Conservation (phyloP, 1,140 invertebrate species). For the Harpegnathos saltator region DNA sequence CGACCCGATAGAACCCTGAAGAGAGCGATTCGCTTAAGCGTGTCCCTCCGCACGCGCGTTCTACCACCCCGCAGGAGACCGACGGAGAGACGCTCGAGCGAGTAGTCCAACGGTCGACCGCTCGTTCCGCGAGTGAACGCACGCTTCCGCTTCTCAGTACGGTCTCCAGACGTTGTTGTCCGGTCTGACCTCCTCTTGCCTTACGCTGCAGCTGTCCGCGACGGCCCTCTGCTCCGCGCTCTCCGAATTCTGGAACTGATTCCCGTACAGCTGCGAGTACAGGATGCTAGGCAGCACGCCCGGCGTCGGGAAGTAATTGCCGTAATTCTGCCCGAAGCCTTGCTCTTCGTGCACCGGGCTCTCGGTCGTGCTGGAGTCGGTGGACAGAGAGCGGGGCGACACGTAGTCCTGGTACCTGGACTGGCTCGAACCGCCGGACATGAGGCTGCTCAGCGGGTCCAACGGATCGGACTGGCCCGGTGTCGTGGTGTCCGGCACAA, state of each 20-base stretch:
- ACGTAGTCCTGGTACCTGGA: constrained; percentile 84
- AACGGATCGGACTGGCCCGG: constrained; percentile 88
- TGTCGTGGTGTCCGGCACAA: constrained; percentile 91
- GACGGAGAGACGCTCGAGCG: neutral
- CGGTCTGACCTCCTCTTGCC: constrained; percentile 85
- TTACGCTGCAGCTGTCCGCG: constrained; percentile 82
- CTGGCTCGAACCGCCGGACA: constrained; percentile 83
- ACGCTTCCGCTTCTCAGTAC: constrained; percentile 75
- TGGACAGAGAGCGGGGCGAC: constrained; percentile 90
- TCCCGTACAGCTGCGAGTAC: constrained; percentile 93
- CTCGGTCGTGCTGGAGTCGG: constrained; percentile 93
- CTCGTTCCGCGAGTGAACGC: constrained; percentile 25
- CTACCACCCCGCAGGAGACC: neutral
- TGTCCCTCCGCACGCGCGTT: constrained; percentile 18
- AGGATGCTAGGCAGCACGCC: constrained; percentile 91
- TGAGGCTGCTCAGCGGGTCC: constrained; percentile 91
- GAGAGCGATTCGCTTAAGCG: constrained; percentile 16
- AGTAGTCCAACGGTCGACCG: neutral
- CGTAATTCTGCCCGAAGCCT: constrained; percentile 88
- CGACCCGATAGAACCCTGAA: neutral
- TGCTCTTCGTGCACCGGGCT: constrained; percentile 92
- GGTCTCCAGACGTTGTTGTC: constrained; percentile 85
- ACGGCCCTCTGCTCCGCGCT: constrained; percentile 81
- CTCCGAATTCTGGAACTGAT: constrained; percentile 91
- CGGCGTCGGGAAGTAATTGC: constrained; percentile 89